A percentile compares a stretch with the other conserved stretches of the same genome.
Evolutionary conservation across 2,113 vertebrate genomes (phyloP).

Genomic region (Hydropotes inermis): DNA sequence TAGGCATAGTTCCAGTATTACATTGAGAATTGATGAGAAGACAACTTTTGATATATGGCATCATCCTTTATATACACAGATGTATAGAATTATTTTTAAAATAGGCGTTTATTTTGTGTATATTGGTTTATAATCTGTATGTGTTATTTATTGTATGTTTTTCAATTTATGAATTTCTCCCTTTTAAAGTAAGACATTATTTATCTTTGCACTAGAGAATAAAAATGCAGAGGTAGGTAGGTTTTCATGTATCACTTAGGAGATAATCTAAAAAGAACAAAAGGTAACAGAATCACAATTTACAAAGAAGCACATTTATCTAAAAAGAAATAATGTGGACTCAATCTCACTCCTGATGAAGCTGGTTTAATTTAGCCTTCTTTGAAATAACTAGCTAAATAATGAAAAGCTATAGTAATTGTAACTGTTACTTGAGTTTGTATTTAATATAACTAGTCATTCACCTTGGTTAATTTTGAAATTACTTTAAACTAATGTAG

Average conservation of each 20-base stretch:
- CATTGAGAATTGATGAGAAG: not conserved
- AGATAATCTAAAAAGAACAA: not conserved
- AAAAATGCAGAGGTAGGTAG: not conserved
- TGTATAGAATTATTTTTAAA: not conserved
- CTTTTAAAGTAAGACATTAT: not conserved
- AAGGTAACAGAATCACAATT: not conserved
- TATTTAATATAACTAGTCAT: not conserved
- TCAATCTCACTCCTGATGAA: not conserved
- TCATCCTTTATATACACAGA: not conserved
- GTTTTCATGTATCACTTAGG: not conserved
- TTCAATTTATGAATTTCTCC: not conserved
- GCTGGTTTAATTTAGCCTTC: not conserved
- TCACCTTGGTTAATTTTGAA: conserved; percentile 3
- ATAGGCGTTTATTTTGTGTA: not conserved
- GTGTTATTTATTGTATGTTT: not conserved
- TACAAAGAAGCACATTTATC: not conserved
- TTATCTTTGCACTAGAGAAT: conserved; percentile 19
- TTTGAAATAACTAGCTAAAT: not conserved
- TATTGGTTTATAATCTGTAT: not conserved
- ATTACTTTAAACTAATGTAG: not conserved
- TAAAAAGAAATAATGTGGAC: not conserved
- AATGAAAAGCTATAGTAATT: not conserved
- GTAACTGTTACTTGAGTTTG: not conserved
- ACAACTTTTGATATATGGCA: not conserved
- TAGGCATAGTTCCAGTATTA: not conserved